Percentiles rank a stretch among this genome's conserved stretches.
phyloP scores from a whole-genome alignment of 2,113 vertebrate genomes.

The Tachysurus vachellii region DNA sequence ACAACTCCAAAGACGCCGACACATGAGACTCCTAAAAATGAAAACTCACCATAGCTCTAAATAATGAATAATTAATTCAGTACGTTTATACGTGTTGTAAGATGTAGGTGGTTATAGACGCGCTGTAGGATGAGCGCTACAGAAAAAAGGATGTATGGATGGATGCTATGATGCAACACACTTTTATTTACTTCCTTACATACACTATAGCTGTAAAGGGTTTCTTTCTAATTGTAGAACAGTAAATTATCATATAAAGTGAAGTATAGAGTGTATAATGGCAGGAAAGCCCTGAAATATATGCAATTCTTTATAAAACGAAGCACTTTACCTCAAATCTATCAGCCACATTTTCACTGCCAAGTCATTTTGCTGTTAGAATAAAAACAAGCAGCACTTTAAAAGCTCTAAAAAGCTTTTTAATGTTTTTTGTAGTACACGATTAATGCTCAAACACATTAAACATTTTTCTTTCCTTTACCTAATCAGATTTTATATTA shows the following conservation, averaged over 20 bases:
- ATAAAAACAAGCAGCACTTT: not conserved
- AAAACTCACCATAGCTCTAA: not conserved
- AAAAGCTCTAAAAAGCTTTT: constrained; percentile 8
- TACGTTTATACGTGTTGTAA: not conserved
- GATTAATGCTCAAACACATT: not conserved
- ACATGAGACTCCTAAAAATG: not conserved
- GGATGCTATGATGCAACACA: too few species aligned
- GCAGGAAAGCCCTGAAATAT: not conserved
- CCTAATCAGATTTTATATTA: not conserved
- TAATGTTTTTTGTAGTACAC: not conserved
- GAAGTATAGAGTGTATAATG: not conserved
- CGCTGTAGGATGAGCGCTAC: too few species aligned
- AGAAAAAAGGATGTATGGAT: too few species aligned
- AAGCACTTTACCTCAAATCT: not conserved
- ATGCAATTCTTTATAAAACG: not conserved
- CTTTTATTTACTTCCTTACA: too few species aligned
- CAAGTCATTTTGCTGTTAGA: not conserved
- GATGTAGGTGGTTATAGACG: not conserved
- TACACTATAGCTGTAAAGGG: not conserved
- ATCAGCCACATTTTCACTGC: not conserved
- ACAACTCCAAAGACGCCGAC: not conserved
- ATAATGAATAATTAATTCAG: not conserved
- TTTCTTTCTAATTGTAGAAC: not conserved
- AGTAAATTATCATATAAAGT: not conserved
- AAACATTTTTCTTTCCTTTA: not conserved